Evolutionary conservation across 1,140 invertebrate genomes (phyloP).

Genomic region (Leptonema lineaticorne): DNA sequence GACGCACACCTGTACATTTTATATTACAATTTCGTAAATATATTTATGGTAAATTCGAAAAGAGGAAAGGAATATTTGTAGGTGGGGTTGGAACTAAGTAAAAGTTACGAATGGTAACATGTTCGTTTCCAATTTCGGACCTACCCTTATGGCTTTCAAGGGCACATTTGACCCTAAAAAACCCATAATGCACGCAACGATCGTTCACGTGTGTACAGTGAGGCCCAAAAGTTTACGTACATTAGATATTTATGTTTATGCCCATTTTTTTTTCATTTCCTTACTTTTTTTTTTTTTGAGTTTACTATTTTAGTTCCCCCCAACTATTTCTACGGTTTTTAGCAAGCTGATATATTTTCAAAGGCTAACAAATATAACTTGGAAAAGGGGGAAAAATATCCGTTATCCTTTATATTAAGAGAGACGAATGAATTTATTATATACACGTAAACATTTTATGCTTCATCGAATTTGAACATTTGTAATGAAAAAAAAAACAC

Average conservation of each 20-base stretch:
- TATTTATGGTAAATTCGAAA: background rate
- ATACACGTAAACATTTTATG: slow-evolving; percentile 36
- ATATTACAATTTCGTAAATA: background rate
- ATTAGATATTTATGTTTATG: slow-evolving; percentile 16
- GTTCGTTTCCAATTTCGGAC: background rate
- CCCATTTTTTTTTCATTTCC: slow-evolving; percentile 13
- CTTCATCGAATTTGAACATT: slow-evolving; percentile 34
- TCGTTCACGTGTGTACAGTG: slow-evolving; percentile 13
- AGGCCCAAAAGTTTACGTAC: background rate
- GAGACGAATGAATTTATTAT: slow-evolving; percentile 34
- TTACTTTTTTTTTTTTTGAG: background rate
- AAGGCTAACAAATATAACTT: slow-evolving; percentile 11
- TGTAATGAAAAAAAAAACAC: background rate
- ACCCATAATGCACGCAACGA: slow-evolving; percentile 19
- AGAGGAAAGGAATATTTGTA: no score
- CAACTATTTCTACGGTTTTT: slow-evolving; percentile 2
- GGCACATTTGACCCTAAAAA: slow-evolving; percentile 17
- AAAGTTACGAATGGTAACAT: background rate
- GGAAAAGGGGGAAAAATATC: slow-evolving; percentile 8
- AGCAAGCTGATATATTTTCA: slow-evolving; percentile 17
- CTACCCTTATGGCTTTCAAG: slow-evolving; percentile 6
- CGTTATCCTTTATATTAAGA: slow-evolving; percentile 29
- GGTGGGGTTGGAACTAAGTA: no score
- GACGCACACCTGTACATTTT: no score
- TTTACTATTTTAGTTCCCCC: no score